These are phyloP conservation scores for Nanger granti DNA, from an alignment of 2,113 vertebrate species.

Conservation along the genomic window DNA sequence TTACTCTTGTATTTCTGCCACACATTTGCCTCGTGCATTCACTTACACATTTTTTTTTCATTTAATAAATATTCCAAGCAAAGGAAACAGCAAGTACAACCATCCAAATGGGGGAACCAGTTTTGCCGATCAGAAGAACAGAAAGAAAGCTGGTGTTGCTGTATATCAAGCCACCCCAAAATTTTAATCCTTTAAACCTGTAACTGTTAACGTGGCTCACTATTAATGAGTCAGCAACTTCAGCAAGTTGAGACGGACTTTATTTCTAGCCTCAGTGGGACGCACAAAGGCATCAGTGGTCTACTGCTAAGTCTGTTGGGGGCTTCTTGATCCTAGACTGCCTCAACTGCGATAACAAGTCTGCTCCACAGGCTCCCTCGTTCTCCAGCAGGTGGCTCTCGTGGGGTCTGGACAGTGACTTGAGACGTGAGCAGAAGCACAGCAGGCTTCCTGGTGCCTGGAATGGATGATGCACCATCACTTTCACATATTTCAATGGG, in stretches of 20 bases:
- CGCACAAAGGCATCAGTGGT: fast-evolving
- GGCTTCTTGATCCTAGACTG: background rate
- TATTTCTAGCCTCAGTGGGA: fast-evolving
- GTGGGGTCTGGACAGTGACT: background rate
- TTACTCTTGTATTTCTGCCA: background rate
- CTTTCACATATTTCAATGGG: fast-evolving
- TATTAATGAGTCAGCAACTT: too few species aligned
- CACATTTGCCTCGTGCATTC: background rate
- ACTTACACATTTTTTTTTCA: background rate
- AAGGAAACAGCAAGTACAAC: fast-evolving
- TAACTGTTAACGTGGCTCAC: fast-evolving
- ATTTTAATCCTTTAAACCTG: too few species aligned
- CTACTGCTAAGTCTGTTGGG: background rate
- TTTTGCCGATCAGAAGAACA: background rate
- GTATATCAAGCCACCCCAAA: fast-evolving
- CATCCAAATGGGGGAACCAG: background rate
- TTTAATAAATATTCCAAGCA: background rate
- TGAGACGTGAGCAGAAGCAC: background rate
- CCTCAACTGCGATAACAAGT: fast-evolving
- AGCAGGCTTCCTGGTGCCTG: background rate
- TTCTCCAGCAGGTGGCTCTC: background rate
- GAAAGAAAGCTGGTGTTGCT: too few species aligned
- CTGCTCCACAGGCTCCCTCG: fast-evolving
- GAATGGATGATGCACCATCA: background rate
- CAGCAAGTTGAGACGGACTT: background rate